Evolutionary conservation across 2,797 vertebrate species (phyloP).

Genomic region (Sebastes variabilis): DNA sequence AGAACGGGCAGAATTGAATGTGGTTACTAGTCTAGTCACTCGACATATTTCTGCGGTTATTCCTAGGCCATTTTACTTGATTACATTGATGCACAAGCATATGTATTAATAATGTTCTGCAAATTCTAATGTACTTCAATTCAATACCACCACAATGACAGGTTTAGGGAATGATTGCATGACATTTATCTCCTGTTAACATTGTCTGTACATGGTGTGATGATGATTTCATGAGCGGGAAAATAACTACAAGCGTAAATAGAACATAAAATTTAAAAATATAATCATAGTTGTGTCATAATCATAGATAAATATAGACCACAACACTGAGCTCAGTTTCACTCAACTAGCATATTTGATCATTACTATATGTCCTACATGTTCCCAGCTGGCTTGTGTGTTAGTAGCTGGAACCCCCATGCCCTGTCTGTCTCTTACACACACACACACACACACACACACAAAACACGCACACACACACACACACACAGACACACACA

Average conservation of each 20-base stretch:
- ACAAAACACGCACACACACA: background rate
- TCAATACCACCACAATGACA: background rate
- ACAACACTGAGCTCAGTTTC: background rate
- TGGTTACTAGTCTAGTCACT: background rate
- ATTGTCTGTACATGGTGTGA: background rate
- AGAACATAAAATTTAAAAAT: background rate
- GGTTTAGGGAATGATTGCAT: background rate
- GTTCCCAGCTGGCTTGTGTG: conserved; percentile 5
- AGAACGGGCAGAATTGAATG: background rate
- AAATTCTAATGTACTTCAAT: background rate
- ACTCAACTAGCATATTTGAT: conserved; percentile 5
- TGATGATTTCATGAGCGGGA: background rate
- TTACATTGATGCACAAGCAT: background rate
- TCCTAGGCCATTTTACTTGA: background rate
- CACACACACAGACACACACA: background rate
- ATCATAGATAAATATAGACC: background rate
- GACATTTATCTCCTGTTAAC: background rate
- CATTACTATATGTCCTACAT: background rate
- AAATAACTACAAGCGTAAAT: background rate
- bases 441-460: background rate
- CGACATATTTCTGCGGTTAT: background rate
- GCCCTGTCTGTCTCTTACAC: background rate
- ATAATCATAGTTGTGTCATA: background rate
- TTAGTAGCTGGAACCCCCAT: background rate
- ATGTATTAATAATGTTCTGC: background rate